Evolutionary conservation across 1,140 invertebrate species (phyloP), one percentile per base, ranked within the genome.

Genomic region (Drosophila watanabei): DNA sequence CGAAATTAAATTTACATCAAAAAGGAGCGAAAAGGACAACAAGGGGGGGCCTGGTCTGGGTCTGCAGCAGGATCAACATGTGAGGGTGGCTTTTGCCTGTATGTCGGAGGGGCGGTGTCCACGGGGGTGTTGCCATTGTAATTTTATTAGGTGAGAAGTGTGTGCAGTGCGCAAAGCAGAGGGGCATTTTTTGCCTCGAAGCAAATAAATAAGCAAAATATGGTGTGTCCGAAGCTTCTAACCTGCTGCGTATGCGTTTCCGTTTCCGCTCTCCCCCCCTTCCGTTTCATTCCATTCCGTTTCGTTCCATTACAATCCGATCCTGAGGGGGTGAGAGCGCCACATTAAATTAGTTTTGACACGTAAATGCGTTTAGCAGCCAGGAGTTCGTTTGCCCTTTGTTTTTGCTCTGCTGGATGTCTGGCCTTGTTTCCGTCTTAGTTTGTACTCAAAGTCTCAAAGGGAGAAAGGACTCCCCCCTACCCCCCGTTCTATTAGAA

Each of bases 1-100:
- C 85, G 69, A 88, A 88, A 88, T 88, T 88, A 88, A 89, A 88
- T 88, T 88, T 88, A 88, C 84, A 88, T 88, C 85, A 88, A 88
- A 87, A 72, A 79, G 78, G 66, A 70, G 49, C 49, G 61, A 60
- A 80, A 64, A 62, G 62, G 54, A 52, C 69, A 68, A 46, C 58
- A 56, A 39, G 33, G 43, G 30, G 28, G 16, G 49, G n/a, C n/a
- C n/a, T n/a, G n/a, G n/a, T n/a, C 30, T 4, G 54, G 16, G 14
- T 41, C 14, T 16, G 10, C 13, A 35, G 16, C 32, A 58, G 39
- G 39, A 61, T 62, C 64, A 72, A 58, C 77, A 80, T 77, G 78
- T 78, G 71, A 77, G 77, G 66, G 82, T 75, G 70, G 56, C 39
- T 30, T 41, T 41, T 43, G 56, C 56, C 56, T 32, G 60, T 45